Percentiles rank a stretch among this genome's conserved stretches.
These are phyloP conservation scores for Jaculus jaculus DNA, from an alignment of 2,113 vertebrate species.

Conservation along the genomic window DNA sequence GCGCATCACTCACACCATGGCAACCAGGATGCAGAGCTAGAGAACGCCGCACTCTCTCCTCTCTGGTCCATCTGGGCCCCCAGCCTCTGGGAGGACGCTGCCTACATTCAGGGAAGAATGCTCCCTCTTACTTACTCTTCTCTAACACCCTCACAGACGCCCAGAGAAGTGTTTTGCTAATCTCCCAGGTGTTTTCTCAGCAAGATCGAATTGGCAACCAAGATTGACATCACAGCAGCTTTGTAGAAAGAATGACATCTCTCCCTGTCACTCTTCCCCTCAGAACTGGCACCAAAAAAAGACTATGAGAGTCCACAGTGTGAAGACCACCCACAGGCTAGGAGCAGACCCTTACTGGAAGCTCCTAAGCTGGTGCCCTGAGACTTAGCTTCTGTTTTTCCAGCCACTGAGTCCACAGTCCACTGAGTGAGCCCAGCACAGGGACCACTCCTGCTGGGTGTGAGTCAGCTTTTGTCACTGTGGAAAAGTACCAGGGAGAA, in stretches of 20 bases:
- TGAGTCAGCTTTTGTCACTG: background rate
- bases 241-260: background rate
- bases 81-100: background rate
- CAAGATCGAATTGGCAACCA: background rate
- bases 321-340: fast-evolving
- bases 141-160: too few species aligned
- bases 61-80: background rate
- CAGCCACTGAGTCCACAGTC: fast-evolving
- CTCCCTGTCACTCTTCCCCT: background rate
- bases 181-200: background rate
- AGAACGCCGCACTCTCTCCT: background rate
- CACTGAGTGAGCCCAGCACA: background rate
- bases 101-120: too few species aligned
- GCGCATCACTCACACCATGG: background rate
- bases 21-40: background rate
- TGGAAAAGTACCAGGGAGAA: background rate
- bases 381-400: background rate
- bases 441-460: fast-evolving
- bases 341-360: background rate
- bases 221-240: background rate
- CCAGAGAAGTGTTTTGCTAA: background rate
- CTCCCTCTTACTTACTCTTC: too few species aligned
- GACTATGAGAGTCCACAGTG: background rate
- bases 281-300: background rate
- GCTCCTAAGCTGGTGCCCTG: fast-evolving